Conservation (phyloP, 2,113 vertebrate genomes). For the Microtus pennsylvanicus region DNA sequence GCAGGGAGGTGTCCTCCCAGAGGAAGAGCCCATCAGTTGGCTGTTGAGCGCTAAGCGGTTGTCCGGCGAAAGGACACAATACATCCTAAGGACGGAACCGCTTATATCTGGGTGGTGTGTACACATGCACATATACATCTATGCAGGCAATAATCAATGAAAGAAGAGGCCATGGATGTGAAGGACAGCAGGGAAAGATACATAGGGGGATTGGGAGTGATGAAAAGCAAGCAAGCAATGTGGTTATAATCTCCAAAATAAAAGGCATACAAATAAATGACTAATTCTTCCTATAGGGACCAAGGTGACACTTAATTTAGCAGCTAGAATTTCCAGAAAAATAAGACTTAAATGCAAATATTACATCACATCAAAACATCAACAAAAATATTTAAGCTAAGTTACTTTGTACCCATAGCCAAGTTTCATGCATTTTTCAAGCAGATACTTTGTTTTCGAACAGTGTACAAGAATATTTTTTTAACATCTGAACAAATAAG, state of each 20-base stretch:
- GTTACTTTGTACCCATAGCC: background rate
- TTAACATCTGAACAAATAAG: background rate
- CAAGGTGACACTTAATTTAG: slow-evolving; percentile 4
- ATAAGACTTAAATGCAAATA: background rate
- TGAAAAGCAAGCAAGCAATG: background rate
- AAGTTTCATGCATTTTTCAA: background rate
- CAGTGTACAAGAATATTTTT: background rate
- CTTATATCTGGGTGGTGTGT: background rate
- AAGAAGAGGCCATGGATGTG: background rate
- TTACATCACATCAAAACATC: background rate
- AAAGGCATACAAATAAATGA: background rate
- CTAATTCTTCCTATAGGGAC: background rate
- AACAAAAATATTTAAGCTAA: background rate
- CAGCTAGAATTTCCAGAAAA: background rate
- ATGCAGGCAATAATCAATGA: background rate
- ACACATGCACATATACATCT: background rate
- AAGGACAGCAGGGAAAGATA: background rate
- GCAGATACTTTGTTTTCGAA: slow-evolving; percentile 21
- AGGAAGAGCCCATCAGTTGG: background rate
- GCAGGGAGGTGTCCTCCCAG: background rate
- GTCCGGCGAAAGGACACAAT: too few species aligned
- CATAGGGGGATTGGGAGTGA: background rate
- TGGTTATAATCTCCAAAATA: background rate
- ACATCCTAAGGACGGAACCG: background rate
- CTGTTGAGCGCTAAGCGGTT: background rate